Conservation (phyloP, 2,888 invertebrate species). For the Venusia cambrica region DNA sequence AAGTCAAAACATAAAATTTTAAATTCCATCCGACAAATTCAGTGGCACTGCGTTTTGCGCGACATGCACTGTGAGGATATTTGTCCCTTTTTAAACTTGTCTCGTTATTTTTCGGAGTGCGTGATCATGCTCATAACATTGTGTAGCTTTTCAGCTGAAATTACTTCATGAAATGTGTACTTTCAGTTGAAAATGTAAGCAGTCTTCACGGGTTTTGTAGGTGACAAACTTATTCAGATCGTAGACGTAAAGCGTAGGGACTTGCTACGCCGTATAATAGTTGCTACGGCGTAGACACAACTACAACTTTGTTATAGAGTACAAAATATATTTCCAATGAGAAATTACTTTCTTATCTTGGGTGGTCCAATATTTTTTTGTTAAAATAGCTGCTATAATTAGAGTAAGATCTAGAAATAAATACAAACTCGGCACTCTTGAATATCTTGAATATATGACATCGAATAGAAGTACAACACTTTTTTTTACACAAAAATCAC, state of each 20-base stretch:
- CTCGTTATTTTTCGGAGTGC: slow-evolving; percentile 29
- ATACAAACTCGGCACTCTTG: too few relatives aligned
- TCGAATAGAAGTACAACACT: too few relatives aligned
- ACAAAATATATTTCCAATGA: neutral
- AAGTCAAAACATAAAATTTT: slow-evolving; percentile 49
- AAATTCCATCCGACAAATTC: slow-evolving; percentile 52
- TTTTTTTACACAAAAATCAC: too few relatives aligned
- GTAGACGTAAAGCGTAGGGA: neutral
- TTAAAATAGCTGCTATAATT: too few relatives aligned
- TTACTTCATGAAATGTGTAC: slow-evolving; percentile 26
- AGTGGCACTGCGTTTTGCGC: slow-evolving; percentile 69
- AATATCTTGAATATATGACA: too few relatives aligned
- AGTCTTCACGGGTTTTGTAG: slow-evolving; percentile 3
- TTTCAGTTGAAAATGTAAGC: slow-evolving; percentile 38
- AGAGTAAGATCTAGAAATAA: too few relatives aligned
- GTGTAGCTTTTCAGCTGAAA: slow-evolving; percentile 50
- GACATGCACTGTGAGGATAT: slow-evolving; percentile 69
- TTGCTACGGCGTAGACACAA: slow-evolving; percentile 8
- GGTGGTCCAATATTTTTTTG: too few relatives aligned
- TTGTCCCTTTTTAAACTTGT: slow-evolving; percentile 24
- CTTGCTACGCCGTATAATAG: neutral
- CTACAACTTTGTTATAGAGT: neutral
- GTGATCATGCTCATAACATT: slow-evolving; percentile 58
- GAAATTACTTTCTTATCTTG: too few relatives aligned
- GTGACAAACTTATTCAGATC: slow-evolving; percentile 15